These are phyloP conservation scores for Glandiceps talaboti DNA, from an alignment of 53 echinoderm and acorn worm species.

Conservation along the genomic window DNA sequence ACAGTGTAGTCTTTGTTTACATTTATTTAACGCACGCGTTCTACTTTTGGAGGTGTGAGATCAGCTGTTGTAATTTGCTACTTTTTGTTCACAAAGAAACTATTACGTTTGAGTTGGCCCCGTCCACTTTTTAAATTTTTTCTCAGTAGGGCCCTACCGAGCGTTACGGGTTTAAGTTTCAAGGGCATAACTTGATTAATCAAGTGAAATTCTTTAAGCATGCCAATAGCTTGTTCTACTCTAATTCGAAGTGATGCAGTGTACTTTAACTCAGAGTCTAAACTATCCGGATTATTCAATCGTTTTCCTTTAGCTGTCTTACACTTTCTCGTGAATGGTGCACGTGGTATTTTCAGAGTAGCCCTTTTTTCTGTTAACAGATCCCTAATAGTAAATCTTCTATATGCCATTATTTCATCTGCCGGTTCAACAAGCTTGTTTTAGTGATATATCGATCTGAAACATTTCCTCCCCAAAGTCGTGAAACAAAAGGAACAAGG, in stretches of 20 bases:
- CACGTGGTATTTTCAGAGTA: neutral
- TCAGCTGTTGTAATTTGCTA: too few species aligned
- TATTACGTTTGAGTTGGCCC: too few species aligned
- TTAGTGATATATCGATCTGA: constrained; percentile 20
- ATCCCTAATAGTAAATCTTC: neutral
- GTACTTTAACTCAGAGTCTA: neutral
- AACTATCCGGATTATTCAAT: neutral
- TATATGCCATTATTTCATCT: neutral
- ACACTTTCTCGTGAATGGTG: neutral
- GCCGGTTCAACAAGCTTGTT: neutral
- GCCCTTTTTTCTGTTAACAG: neutral
- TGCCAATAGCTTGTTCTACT: neutral
- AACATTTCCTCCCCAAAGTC: constrained; percentile 19
- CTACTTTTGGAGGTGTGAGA: too few species aligned
- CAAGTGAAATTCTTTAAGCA: neutral
- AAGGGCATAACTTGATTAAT: neutral
- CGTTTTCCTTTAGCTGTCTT: neutral
- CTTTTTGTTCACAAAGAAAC: too few species aligned
- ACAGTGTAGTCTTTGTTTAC: too few species aligned
- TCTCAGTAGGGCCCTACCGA: too few species aligned
- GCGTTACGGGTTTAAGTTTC: too few species aligned
- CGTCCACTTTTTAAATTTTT: too few species aligned
- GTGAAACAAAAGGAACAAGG: constrained; percentile 19
- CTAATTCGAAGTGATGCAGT: neutral
- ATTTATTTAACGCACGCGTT: too few species aligned